Base-by-base conservation (phyloP, 2,888 invertebrate species). In the Eristalis tenax region DNA sequence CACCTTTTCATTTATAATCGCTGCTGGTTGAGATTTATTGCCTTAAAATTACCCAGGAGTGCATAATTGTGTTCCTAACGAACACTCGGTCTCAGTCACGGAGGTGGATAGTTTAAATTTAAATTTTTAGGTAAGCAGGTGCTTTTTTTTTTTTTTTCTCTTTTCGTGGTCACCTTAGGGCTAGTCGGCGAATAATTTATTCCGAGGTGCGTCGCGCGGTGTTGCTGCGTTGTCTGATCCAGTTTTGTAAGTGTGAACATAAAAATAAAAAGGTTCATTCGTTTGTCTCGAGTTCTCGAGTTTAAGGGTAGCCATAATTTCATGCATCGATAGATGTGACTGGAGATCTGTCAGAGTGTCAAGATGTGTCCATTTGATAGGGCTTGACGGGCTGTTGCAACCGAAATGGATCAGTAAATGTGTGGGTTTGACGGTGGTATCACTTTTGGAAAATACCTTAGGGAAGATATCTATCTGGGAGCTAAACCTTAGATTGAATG, bases 231-330 rank as follows among this genome's bases (percentile, higher is more conserved):
- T 64, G 28, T 59, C 28, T 35, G 63, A 69, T 78, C 65, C 56
- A 74, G 81, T 69, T 73, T 64, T 32, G 38, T 32, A 80, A 82
- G 85, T 85, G 85, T 85, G 85, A 85, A 82, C 50, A 82, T 77
- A 71, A 71, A 84, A 73, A 84, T 80, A 85, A 81, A 84, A 75
- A 71, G 70, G 68, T 57, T 63, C 68, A 40, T 74, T 69, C 61
- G 43, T 50, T 18, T 8, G 50, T 13, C 13, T 26, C 26, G 38
- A 38, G 22, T 63, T 32, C 32, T 56, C 43, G 43, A 43, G 71
- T 74, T 81, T 76, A 81, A 76, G 84, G 84, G 81, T 81, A 85
- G 84, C 66, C 68, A 68, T 85, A 85, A 85, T 85, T 85, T 85
- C 84, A 85, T 81, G 81, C 81, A 76, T 76, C 70, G 84, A 71